Percentiles rank a stretch among this genome's conserved stretches.
These are phyloP conservation scores for Ceratina calcarata DNA, from an alignment of 1,140 invertebrate genomes.

Conservation along the genomic window DNA sequence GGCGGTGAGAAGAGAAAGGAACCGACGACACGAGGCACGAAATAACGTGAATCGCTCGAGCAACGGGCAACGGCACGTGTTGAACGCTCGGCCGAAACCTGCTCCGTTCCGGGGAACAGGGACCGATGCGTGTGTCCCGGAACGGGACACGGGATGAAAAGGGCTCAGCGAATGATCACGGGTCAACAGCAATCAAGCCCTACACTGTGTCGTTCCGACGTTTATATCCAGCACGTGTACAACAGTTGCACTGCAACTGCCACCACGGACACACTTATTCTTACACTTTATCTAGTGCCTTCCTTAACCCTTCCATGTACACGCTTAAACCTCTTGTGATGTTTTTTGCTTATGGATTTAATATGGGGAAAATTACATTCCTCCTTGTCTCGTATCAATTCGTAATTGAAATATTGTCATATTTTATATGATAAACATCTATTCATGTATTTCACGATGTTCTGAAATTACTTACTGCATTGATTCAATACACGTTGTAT, in stretches of 20 bases:
- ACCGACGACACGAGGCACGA: slow-evolving; percentile 15
- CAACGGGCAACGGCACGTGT: slow-evolving; percentile 73
- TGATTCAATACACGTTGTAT: too few species aligned
- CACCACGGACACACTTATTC: neutral
- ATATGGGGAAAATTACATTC: too few species aligned
- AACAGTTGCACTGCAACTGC: too few species aligned
- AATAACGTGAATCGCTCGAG: slow-evolving; percentile 49
- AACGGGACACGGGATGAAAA: slow-evolving; percentile 34
- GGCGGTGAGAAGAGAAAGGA: slow-evolving; percentile 11
- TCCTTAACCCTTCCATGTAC: too few species aligned
- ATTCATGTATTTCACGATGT: too few species aligned
- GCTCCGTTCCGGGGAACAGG: slow-evolving; percentile 31
- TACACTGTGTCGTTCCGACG: slow-evolving; percentile 25
- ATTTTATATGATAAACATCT: too few species aligned
- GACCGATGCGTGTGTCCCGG: slow-evolving; percentile 7
- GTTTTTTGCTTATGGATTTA: too few species aligned
- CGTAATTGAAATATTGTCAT: too few species aligned
- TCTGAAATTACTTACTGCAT: too few species aligned
- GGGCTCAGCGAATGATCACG: slow-evolving; percentile 39
- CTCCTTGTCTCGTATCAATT: too few species aligned
- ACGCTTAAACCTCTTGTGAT: too few species aligned
- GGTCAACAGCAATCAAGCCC: slow-evolving; percentile 51
- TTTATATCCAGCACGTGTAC: slow-evolving; percentile 35
- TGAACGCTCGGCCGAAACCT: slow-evolving; percentile 55
- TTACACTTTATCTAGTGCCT: too few species aligned